Percentiles rank a stretch among this genome's conserved stretches.
phyloP scores from a whole-genome alignment of 2,113 vertebrate species.

The Naja naja region DNA sequence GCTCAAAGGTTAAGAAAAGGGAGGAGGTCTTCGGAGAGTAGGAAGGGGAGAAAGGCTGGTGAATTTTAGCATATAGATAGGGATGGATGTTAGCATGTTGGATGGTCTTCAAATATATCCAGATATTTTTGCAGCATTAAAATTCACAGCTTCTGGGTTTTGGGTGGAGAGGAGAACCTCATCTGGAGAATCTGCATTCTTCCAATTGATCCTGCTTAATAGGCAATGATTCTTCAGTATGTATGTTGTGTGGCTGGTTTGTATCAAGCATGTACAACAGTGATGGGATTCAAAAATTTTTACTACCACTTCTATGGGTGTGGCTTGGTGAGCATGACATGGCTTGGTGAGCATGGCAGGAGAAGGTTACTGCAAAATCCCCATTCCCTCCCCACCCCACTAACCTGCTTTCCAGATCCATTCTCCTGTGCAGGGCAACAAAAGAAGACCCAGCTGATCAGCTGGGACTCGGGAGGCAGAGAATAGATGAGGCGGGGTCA shows the following conservation, averaged over 20 bases:
- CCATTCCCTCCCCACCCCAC: no score
- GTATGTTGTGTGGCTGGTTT: conserved; percentile 6
- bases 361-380: no score
- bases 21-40: background rate
- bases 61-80: conserved; percentile 36
- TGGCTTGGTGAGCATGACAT: no score
- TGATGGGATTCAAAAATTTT: no score
- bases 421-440: no score
- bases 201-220: background rate
- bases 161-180: conserved; percentile 41
- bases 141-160: conserved; percentile 42
- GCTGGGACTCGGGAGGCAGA: no score
- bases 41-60: background rate
- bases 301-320: no score
- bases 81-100: conserved; percentile 40
- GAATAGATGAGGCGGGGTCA: no score
- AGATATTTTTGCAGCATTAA: conserved; percentile 50
- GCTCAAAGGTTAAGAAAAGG: conserved; percentile 48
- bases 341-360: no score
- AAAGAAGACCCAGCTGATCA: no score
- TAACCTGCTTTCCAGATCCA: no score
- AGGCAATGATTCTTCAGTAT: background rate
- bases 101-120: background rate
- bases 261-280: no score
- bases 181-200: background rate